phyloP scores from a whole-genome alignment of 1,140 invertebrate species.

The Diorhabda sublineata region DNA sequence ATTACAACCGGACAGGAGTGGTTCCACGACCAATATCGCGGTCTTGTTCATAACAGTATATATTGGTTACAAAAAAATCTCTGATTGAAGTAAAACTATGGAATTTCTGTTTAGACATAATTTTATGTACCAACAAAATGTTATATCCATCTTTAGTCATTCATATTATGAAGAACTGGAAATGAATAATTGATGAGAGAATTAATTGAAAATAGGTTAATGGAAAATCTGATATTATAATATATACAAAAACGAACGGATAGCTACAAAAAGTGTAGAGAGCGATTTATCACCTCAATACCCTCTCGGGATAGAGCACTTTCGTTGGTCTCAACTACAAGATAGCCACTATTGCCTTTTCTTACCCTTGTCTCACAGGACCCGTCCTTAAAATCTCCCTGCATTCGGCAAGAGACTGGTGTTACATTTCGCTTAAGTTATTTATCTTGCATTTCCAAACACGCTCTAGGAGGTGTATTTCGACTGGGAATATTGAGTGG shows the following conservation, averaged over 20 bases:
- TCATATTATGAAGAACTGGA: no score
- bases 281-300: conserved; percentile 1
- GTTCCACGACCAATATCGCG: no score
- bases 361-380: conserved; percentile 8
- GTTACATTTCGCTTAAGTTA: conserved; percentile 1
- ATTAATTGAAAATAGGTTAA: neutral
- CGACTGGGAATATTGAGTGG: neutral
- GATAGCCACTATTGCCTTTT: conserved; percentile 5
- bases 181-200: no score
- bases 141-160: no score
- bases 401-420: conserved; percentile 6
- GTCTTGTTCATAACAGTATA: no score
- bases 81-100: no score
- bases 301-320: neutral
- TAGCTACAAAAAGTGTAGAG: neutral
- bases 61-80: no score
- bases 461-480: neutral
- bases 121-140: no score
- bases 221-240: neutral
- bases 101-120: no score
- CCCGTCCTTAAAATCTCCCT: conserved; percentile 5
- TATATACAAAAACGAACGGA: neutral
- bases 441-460: conserved; percentile 6
- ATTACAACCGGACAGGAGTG: no score
- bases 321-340: neutral